phyloP scores from a whole-genome alignment of 2,113 vertebrate genomes.

The Etheostoma spectabile region DNA sequence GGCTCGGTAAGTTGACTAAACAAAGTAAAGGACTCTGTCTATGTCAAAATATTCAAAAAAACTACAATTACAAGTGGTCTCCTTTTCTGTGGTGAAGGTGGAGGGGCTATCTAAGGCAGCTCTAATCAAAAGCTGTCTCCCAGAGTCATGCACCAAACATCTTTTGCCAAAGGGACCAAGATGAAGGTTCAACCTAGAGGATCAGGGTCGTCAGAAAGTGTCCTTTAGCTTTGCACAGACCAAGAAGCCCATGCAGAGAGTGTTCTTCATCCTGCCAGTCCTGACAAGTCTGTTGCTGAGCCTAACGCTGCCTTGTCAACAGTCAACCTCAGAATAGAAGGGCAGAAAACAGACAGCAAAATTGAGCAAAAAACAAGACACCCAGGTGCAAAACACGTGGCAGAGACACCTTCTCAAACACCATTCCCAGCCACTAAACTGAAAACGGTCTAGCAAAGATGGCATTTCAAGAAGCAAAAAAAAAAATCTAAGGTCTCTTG shows the following conservation, averaged over 20 bases:
- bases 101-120: slow-evolving; percentile 90
- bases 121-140: slow-evolving; percentile 92
- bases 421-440: slow-evolving; percentile 84
- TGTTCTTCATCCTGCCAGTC: slow-evolving; percentile 87
- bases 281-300: slow-evolving; percentile 88
- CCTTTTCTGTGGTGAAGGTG: slow-evolving; percentile 86
- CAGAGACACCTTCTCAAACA: slow-evolving; percentile 73
- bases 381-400: slow-evolving; percentile 46
- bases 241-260: slow-evolving; percentile 94
- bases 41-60: neutral
- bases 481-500: slow-evolving; percentile 90
- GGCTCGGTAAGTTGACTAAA: slow-evolving; percentile 77
- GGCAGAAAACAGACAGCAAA: slow-evolving; percentile 66
- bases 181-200: slow-evolving; percentile 97
- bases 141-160: slow-evolving; percentile 93
- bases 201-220: slow-evolving; percentile 96
- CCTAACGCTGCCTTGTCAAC: slow-evolving; percentile 59
- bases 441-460: slow-evolving; percentile 92
- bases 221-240: slow-evolving; percentile 97
- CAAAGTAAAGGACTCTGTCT: neutral
- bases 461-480: slow-evolving; percentile 98
- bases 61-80: neutral
- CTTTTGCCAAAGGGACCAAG: slow-evolving; percentile 97
- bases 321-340: slow-evolving; percentile 73
- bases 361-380: slow-evolving; percentile 77